phyloP scores from a whole-genome alignment of 35 echinoderm and acorn worm genomes.

The Holothuria glaberrima region DNA sequence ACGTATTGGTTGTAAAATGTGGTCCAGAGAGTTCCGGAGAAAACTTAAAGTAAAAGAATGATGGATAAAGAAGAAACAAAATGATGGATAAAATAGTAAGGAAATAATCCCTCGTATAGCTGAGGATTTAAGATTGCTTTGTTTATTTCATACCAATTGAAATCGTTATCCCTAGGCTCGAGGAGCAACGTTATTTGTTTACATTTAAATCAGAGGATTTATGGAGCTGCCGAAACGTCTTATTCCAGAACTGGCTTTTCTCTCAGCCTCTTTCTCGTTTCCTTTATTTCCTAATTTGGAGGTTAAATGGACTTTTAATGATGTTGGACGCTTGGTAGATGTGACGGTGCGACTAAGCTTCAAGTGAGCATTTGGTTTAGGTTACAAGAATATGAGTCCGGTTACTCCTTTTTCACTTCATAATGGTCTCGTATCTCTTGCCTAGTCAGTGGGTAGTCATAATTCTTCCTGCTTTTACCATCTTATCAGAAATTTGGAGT shows the following conservation, averaged over 20 bases:
- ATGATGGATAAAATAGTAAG: not conserved
- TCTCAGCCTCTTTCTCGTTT: not conserved
- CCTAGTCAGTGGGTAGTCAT: slow-evolving; percentile 18
- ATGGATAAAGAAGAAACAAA: not conserved
- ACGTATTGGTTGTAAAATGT: no score
- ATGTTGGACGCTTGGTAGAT: slow-evolving; percentile 22
- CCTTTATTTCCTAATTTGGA: slow-evolving; percentile 16
- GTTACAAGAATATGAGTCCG: slow-evolving; percentile 10
- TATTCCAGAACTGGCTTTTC: not conserved
- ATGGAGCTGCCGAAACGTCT: slow-evolving; percentile 20
- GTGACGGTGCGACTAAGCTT: not conserved
- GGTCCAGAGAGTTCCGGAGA: no score
- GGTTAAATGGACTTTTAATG: slow-evolving; percentile 49
- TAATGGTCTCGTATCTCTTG: not conserved
- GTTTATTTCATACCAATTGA: slow-evolving; percentile 27
- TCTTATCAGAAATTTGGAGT: no score
- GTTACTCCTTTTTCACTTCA: not conserved
- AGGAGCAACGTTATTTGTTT: slow-evolving; percentile 17
- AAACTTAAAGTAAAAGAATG: not conserved
- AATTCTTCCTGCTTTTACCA: not conserved
- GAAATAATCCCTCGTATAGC: not conserved
- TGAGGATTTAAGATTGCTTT: slow-evolving; percentile 11
- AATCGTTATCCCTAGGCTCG: slow-evolving; percentile 5
- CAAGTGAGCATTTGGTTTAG: not conserved
- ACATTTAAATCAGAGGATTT: slow-evolving; percentile 31